Percentiles rank a stretch among this genome's conserved stretches.
Evolutionary conservation across 1,140 invertebrate genomes (phyloP).

Genomic region (Lepidurus arcticus): DNA sequence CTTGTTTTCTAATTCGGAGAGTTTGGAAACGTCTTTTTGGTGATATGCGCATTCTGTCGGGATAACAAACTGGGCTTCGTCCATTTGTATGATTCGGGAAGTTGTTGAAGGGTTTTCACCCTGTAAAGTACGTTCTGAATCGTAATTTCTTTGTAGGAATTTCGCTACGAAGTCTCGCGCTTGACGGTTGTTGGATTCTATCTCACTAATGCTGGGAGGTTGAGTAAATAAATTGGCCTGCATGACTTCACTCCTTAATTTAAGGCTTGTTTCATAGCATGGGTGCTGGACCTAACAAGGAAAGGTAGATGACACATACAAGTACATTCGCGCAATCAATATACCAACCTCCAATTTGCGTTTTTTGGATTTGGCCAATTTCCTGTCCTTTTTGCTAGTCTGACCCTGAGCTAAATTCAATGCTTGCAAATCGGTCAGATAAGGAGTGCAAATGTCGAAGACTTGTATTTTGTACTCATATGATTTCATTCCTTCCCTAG

Average conservation of each 20-base stretch:
- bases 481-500: not conserved
- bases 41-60: not conserved
- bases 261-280: slow-evolving; percentile 22
- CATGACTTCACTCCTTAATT: slow-evolving; percentile 35
- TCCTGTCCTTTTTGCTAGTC: slow-evolving; percentile 23
- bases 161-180: not conserved
- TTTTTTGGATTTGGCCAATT: slow-evolving; percentile 15
- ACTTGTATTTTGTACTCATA: not conserved
- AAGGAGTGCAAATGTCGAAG: slow-evolving; percentile 31
- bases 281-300: slow-evolving; percentile 37
- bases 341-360: slow-evolving; percentile 49
- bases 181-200: not conserved
- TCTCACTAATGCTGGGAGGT: slow-evolving; percentile 30
- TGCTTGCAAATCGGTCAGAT: slow-evolving; percentile 28
- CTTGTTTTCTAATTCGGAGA: slow-evolving; percentile 32
- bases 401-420: slow-evolving; percentile 11
- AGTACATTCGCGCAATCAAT: slow-evolving; percentile 13
- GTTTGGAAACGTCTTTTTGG: not conserved
- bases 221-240: slow-evolving; percentile 38
- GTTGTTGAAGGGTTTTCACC: not conserved
- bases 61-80: not conserved
- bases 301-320: not conserved
- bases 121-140: not conserved
- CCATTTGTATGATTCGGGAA: not conserved
- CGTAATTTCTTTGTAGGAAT: not conserved